Evolutionary conservation across 2,888 invertebrate genomes (phyloP).

Genomic region (Ophion slaviceki): DNA sequence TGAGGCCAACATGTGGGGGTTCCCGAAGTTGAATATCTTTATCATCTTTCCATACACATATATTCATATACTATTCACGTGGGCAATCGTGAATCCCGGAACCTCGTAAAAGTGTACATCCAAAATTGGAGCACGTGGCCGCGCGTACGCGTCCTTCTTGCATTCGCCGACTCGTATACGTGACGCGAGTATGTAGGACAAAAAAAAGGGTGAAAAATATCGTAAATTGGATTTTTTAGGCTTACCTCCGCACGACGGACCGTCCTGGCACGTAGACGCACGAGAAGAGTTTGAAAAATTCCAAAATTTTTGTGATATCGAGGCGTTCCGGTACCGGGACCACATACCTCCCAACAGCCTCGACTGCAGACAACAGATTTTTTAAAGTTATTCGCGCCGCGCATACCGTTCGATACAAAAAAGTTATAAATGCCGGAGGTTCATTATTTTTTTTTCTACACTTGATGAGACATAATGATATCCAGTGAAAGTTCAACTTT

Average conservation of each 20-base stretch:
- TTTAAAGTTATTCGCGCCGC: not conserved
- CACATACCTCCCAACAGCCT: too few species aligned
- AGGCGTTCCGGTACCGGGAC: not conserved
- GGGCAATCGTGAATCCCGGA: constrained; percentile 34
- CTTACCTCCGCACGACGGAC: not conserved
- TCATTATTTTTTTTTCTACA: not conserved
- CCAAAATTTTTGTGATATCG: not conserved
- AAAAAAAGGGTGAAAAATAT: constrained; percentile 10
- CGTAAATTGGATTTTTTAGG: constrained; percentile 48
- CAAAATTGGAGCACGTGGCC: constrained; percentile 23
- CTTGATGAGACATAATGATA: too few species aligned
- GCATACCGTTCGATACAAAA: not conserved
- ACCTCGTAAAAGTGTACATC: constrained; percentile 39
- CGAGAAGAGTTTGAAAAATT: constrained; percentile 21
- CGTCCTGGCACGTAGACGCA: not conserved
- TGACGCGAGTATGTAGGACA: not conserved
- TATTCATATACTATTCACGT: constrained; percentile 6
- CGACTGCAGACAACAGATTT: not conserved
- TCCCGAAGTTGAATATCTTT: not conserved
- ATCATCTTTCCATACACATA: not conserved
- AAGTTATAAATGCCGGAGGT: not conserved
- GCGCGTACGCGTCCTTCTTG: constrained; percentile 4
- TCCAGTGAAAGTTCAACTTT: too few species aligned
- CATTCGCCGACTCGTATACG: not conserved
- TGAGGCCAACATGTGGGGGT: not conserved